Evolutionary conservation across 2,113 vertebrate species (phyloP), one percentile per base, ranked within the genome.

Genomic region (Carassius carassius): DNA sequence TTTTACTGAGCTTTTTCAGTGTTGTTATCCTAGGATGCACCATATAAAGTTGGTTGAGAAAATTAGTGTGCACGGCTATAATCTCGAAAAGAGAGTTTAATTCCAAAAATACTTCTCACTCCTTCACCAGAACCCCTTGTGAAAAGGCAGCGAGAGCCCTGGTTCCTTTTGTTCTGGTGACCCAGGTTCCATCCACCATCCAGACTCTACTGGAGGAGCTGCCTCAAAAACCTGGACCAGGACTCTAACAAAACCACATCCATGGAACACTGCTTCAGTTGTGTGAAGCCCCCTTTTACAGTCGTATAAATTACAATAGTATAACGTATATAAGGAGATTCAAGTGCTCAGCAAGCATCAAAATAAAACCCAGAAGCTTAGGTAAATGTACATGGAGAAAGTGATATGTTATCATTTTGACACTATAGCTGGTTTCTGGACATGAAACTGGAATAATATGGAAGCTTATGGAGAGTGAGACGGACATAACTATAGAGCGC

Each of bases 251-350:
- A 67, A 99, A 99, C 92, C 89, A 90, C 74, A 90, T 98, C 73
- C 98, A 99, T 21, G 97, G 98, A 84, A 95, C 94, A 0, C 94
- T 99, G 13, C 92, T 99, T 72, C 97, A 99, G 94, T 97, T 99
- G 86, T 81, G 91, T 51, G 6, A 81, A 13, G 65, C 14, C 63
- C 69, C 23, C 35, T 41, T 41, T 41, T 41, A 41, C 41, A 41
- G 41, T 41, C 8, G 41, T 41, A 41, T 41, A 41, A 41, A 41
- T 44, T 23, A 44, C 41, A 44, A 44, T 44, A 44, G 9, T 44
- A 3, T 44, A 44, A 44, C 10, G 41, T 44, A 44, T 41, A 41
- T 6, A 41, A 7, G 37, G 37, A 41, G 5, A 21, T 19, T 70
- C 12, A 70, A n/a, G 10, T 41, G 35, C 29, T 67, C 3, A 16